A percentile compares a stretch with the other conserved stretches of the same genome.
Evolutionary conservation across 2,888 invertebrate species (phyloP).

Genomic region (Hemithea aestivaria): DNA sequence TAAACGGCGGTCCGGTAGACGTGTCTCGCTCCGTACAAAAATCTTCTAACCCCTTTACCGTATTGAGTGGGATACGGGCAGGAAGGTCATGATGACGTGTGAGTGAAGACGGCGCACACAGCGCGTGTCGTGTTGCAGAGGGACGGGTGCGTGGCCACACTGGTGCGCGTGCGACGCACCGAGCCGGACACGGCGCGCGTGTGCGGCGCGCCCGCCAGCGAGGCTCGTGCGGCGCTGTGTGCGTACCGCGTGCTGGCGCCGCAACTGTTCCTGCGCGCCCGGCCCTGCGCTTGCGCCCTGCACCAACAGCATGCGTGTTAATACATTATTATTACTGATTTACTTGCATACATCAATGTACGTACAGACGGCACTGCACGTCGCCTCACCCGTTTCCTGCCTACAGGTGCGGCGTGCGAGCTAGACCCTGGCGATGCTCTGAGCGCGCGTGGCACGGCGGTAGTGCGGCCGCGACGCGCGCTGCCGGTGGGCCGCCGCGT

Average conservation of each 20-base stretch:
- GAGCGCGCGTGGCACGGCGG: too few species aligned
- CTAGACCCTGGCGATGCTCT: constrained; percentile 36
- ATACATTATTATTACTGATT: background rate
- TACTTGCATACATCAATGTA: too few species aligned
- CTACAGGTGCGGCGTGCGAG: constrained; percentile 37
- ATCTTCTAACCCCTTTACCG: too few species aligned
- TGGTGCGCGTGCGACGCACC: constrained; percentile 38
- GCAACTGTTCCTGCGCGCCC: constrained; percentile 38
- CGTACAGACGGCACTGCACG: too few species aligned
- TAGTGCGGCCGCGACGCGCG: constrained; percentile 9
- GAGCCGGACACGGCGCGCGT: constrained; percentile 5
- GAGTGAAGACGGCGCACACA: too few species aligned
- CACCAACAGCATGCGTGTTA: constrained; percentile 22
- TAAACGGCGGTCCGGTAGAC: too few species aligned
- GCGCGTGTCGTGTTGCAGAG: constrained; percentile 33
- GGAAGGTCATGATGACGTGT: too few species aligned
- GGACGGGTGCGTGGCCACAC: constrained; percentile 51
- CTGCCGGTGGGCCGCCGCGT: constrained; percentile 33
- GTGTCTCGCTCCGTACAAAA: too few species aligned
- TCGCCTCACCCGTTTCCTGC: too few species aligned
- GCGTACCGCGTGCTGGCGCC: constrained; percentile 58
- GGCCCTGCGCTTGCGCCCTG: constrained; percentile 37
- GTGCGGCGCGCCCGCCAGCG: constrained; percentile 3
- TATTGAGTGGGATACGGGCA: too few species aligned
- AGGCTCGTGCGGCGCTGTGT: constrained; percentile 44